Evolutionary conservation across 2,888 invertebrate species (phyloP), one percentile per base, ranked within the genome.

Genomic region (Rhodophaea formosa): DNA sequence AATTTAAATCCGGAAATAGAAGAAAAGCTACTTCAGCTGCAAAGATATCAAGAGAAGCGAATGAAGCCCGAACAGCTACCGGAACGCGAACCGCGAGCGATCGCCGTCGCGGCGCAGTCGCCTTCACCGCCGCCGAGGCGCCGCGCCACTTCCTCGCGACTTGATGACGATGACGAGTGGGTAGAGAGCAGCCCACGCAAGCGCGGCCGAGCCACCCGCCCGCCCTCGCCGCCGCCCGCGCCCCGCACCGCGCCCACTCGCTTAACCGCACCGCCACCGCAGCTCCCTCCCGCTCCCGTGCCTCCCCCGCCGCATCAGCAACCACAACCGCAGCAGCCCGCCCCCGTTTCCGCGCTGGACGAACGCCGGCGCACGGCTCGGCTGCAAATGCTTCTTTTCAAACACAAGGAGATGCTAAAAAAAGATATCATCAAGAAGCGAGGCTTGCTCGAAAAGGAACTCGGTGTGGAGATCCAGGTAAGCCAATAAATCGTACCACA

Each of bases 361-460:
- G 93, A 92, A 68, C 92, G 85, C 62, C 93, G 88, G 61, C 93
- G 86, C 67, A 92, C 84, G 75, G 92, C 88, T 10, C 92, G 93
- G 67, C 93, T 96, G 63, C 95, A 96, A 78, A 94, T 95, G 77
- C 91, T 96, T 43, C 92, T 97, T 17, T 95, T 95, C 81, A 94
- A 96, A 70, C 98, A 98, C 73, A 98, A 98, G 78, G 98, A 98
- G 81, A 91, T 96, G 69, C 93, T 99, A 52, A 98, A 98, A 83
- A 98, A 97, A 77, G 98, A 98, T 74, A 98, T 98, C 65, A 93
- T 98, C 62, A 96, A 97, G 74, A 98, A 98, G 79, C 92, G 98
- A 66, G 96, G 96, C 1, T 87, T 97, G 14, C 93, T 98, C 58
- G 97, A 98, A 77, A 96, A 97, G 71, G 97, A 97, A 80, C 92